These are phyloP conservation scores for Lepus timidus DNA, from an alignment of 2,113 vertebrate species.

Conservation along the genomic window DNA sequence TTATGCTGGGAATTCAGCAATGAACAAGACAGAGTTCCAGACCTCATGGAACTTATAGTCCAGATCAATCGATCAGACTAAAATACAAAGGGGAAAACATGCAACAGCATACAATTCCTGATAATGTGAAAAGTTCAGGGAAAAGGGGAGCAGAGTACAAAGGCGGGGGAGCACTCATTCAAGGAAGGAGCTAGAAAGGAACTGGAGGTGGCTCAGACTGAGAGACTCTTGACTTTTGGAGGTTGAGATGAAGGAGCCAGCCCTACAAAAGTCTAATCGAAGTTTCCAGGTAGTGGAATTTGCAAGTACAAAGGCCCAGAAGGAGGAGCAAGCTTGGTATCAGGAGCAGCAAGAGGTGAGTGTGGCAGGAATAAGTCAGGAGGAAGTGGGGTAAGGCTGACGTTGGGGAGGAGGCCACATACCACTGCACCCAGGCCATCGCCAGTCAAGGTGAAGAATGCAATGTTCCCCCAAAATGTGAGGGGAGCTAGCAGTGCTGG, in stretches of 20 bases:
- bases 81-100: not conserved
- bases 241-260: not conserved
- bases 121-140: not conserved
- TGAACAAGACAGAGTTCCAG: not conserved
- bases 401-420: not conserved
- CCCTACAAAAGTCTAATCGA: not conserved
- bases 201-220: not conserved
- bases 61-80: not conserved
- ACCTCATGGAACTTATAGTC: not conserved
- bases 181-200: not conserved
- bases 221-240: not conserved
- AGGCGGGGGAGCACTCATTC: not conserved
- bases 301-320: not conserved
- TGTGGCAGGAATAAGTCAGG: not conserved
- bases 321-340: not conserved
- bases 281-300: not conserved
- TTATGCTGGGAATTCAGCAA: not conserved
- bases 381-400: not conserved
- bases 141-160: not conserved
- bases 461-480: not conserved
- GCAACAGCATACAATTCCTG: not conserved
- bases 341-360: not conserved
- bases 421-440: not conserved
- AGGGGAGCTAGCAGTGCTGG: not conserved
- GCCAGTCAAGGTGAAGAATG: not conserved